Percentiles rank a stretch among this genome's conserved stretches.
These are phyloP conservation scores for Neoarius graeffei DNA, from an alignment of 2,113 vertebrate genomes.

Conservation along the genomic window DNA sequence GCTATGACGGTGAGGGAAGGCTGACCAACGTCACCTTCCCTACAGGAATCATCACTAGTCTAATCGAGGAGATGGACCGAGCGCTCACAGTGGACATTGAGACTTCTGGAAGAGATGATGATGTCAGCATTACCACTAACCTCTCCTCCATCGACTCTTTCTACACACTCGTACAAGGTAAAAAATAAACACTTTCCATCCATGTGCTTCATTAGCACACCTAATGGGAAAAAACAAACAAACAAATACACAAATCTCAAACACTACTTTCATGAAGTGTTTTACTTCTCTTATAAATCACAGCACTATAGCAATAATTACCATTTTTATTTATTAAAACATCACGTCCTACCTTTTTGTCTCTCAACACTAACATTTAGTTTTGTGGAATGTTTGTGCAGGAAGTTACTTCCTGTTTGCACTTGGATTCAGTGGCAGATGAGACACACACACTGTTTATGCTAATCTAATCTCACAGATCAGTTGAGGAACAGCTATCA, in stretches of 20 bases:
- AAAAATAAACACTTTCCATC: not conserved
- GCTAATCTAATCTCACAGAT: conserved; percentile 69
- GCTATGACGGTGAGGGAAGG: conserved; percentile 95
- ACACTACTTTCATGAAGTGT: not conserved
- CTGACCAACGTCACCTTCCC: conserved; percentile 98
- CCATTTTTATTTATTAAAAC: not conserved
- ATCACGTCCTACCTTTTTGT: too few relatives aligned
- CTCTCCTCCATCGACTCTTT: conserved; percentile 94
- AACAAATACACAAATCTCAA: not conserved
- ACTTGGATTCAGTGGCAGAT: too few relatives aligned
- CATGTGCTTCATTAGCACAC: not conserved
- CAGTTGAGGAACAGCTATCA: conserved; percentile 95
- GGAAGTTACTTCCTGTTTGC: too few relatives aligned
- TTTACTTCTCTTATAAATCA: not conserved
- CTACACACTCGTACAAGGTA: conserved; percentile 97
- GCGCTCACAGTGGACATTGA: conserved; percentile 94
- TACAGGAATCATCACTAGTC: conserved; percentile 92
- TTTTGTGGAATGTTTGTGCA: not conserved
- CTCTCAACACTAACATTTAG: too few relatives aligned
- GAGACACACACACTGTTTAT: not conserved
- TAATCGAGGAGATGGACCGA: conserved; percentile 94
- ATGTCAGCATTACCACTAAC: conserved; percentile 97
- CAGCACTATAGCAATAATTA: not conserved
- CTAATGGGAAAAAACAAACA: not conserved
- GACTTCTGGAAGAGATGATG: conserved; percentile 92